A percentile compares a stretch with the other conserved stretches of the same genome.
phyloP scores from a whole-genome alignment of 2,888 invertebrate species.

The Branchellion lobata region DNA sequence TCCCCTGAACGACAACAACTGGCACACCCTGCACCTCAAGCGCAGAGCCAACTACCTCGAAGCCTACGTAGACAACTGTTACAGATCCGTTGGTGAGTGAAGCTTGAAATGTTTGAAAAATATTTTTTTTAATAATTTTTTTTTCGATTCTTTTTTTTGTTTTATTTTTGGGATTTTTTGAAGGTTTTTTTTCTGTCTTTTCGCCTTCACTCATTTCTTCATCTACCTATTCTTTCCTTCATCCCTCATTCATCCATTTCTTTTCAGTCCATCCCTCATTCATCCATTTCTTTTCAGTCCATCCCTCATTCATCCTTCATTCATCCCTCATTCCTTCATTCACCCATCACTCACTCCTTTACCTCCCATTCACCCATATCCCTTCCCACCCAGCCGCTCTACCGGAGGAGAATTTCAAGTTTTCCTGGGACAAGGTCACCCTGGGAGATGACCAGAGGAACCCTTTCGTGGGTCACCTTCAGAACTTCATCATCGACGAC shows the following conservation, averaged over 20 bases:
- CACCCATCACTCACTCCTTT: too few relatives aligned
- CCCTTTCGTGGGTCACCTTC: slow-evolving; percentile 50
- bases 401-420: slow-evolving; percentile 49
- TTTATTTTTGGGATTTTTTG: neutral
- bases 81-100: slow-evolving; percentile 12
- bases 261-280: too few relatives aligned
- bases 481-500: slow-evolving; percentile 51
- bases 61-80: slow-evolving; percentile 57
- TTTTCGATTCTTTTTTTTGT: neutral
- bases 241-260: too few relatives aligned
- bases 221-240: neutral
- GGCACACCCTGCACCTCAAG: slow-evolving; percentile 60
- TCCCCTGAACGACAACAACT: slow-evolving; percentile 57
- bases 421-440: slow-evolving; percentile 49
- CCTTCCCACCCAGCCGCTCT: slow-evolving; percentile 44
- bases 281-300: too few relatives aligned
- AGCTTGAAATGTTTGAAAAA: too few relatives aligned
- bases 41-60: slow-evolving; percentile 59
- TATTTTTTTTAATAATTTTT: neutral
- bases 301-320: too few relatives aligned
- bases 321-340: too few relatives aligned
- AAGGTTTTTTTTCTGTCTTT: neutral
- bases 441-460: slow-evolving; percentile 19
- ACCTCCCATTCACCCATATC: neutral
- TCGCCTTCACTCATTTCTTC: neutral